Conservation (phyloP, 2,113 vertebrate genomes). For the Steatornis caripensis region DNA sequence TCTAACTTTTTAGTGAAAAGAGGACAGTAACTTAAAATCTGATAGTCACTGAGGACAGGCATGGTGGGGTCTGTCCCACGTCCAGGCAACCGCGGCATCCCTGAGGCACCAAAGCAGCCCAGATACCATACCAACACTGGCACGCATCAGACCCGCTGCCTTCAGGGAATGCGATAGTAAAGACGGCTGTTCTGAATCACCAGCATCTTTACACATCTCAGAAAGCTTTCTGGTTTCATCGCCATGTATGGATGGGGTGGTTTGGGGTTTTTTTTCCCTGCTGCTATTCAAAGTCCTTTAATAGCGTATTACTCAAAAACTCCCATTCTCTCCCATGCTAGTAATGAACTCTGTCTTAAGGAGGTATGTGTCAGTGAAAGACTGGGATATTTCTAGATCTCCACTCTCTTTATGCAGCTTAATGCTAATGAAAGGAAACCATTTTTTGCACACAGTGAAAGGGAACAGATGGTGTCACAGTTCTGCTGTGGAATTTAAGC, state of each 20-base stretch:
- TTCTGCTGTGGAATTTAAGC: conserved; percentile 66
- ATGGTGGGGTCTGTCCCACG: not conserved
- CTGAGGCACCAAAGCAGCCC: not conserved
- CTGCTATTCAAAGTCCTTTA: not conserved
- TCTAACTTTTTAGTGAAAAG: not conserved
- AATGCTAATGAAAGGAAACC: conserved; percentile 64
- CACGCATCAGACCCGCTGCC: not conserved
- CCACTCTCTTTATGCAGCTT: conserved; percentile 52
- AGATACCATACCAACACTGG: not conserved
- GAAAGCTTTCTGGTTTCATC: not conserved
- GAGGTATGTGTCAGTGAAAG: conserved; percentile 33
- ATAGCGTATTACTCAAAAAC: not conserved
- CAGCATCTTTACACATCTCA: not conserved
- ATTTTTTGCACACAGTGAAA: conserved; percentile 64
- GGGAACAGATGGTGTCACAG: conserved; percentile 68
- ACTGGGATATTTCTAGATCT: conserved; percentile 28
- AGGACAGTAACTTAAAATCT: not conserved
- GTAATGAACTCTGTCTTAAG: not conserved
- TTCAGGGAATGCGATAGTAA: not conserved
- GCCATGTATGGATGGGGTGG: not conserved
- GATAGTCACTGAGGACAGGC: accelerated
- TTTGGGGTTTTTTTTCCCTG: not conserved
- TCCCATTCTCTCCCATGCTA: not conserved
- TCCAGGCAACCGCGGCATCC: not conserved
- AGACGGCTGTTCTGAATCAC: not conserved